Evolutionary conservation across 2,888 invertebrate species (phyloP), one percentile per base, ranked within the genome.

Genomic region (Monochamus alternatus): DNA sequence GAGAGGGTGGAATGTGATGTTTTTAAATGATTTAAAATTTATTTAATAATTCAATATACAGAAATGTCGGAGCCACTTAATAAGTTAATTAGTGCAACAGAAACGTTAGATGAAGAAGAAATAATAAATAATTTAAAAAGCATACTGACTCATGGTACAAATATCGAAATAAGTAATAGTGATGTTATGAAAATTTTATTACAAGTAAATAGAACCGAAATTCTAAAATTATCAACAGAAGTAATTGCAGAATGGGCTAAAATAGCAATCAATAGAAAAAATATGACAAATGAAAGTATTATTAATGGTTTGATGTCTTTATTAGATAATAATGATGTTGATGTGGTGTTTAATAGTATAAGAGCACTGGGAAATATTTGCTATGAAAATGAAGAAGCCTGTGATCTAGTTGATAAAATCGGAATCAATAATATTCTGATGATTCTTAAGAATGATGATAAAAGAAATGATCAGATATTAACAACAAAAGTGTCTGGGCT

Each of bases 281-380:
- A 91, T 75, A 94, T 95, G 84, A 93, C 95, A 65, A 90, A 91
- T 80, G 89, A 89, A 80, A 91, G 91, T 60, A 89, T 94, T 47
- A 91, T 94, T 69, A 88, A 90, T 74, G 90, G 90, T 65, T 90
- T 95, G 79, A 86, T 94, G 72, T 88, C 90, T 70, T 89, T 92
- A 80, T 85, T 94, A 71, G 89, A 91, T 10, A 89, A 89, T 75
- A 85, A 91, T 77, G 92, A 93, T 79, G 87, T 93, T 69, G 89
- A 85, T 68, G 75, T 84, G 22, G 75, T 93, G 8, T 93, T 93
- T 81, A 95, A 97, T 86, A 92, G 94, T 58, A 95, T 95, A 82
- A 91, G 97, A 84, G 95, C 96, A 3, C 90, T 97, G 31, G 97
- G 96, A 52, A 97, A 97, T 88, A 93, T 97, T 85, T 96, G 96